A percentile compares a stretch with the other conserved stretches of the same genome.
These are phyloP conservation scores for Eulemur mongoz DNA, from an alignment of 2,797 vertebrate species.

Conservation along the genomic window DNA sequence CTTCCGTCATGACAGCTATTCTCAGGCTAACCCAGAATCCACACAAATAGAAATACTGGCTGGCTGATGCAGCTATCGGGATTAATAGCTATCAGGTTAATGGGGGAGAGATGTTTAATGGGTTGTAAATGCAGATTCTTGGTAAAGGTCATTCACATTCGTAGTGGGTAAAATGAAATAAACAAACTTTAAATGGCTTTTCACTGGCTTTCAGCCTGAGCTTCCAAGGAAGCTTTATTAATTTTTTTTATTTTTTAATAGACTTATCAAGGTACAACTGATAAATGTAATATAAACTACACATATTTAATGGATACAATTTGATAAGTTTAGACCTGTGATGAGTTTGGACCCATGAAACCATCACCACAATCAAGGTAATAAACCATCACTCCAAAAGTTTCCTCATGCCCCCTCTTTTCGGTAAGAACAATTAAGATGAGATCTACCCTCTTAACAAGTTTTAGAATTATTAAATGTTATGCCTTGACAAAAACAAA, in stretches of 20 bases:
- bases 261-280: not conserved
- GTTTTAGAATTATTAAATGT: slow-evolving; percentile 50
- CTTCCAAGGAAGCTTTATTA: slow-evolving; percentile 62
- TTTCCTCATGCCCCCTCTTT: not conserved
- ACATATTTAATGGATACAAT: not conserved
- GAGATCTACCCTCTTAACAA: not conserved
- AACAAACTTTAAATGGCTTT: slow-evolving; percentile 76
- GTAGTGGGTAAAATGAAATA: slow-evolving; percentile 52
- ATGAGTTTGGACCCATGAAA: not conserved
- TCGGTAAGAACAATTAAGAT: not conserved
- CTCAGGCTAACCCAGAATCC: not conserved
- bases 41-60: not conserved
- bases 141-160: slow-evolving; percentile 64
- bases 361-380: not conserved
- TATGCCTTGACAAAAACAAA: slow-evolving; percentile 27
- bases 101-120: slow-evolving; percentile 69
- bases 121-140: slow-evolving; percentile 67
- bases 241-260: not conserved
- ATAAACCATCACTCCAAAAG: not conserved
- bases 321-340: not conserved
- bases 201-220: slow-evolving; percentile 69
- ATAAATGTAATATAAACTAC: not conserved
- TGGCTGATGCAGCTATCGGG: slow-evolving; percentile 51
- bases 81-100: not conserved
- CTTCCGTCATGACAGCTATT: not conserved